Evolutionary conservation across 2,888 invertebrate species (phyloP).

Genomic region (Acronicta alni): DNA sequence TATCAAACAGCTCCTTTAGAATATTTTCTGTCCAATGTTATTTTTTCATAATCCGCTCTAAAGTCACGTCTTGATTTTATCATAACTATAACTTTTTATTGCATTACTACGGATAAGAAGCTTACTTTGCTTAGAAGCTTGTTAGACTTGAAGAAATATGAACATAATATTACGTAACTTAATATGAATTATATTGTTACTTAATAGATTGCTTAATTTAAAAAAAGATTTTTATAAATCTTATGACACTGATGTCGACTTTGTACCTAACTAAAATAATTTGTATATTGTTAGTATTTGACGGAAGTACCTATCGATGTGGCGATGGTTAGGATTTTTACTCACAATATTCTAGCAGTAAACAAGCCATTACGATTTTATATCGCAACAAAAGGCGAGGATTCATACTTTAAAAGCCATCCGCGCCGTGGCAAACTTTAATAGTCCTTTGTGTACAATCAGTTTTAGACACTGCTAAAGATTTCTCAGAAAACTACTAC

Average conservation of each 20-base stretch:
- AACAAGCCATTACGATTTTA: constrained; percentile 53
- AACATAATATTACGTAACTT: not conserved
- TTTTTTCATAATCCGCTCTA: constrained; percentile 3
- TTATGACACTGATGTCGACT: too few species aligned
- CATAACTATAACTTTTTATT: constrained; percentile 50
- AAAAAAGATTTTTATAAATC: too few species aligned
- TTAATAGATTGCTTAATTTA: too few species aligned
- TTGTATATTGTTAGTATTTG: too few species aligned
- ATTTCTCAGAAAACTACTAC: constrained; percentile 51
- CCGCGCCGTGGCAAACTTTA: constrained; percentile 64
- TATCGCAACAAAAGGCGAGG: constrained; percentile 31
- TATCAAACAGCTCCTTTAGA: not conserved
- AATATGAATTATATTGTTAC: too few species aligned
- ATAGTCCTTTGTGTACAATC: constrained; percentile 62
- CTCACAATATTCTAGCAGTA: constrained; percentile 34
- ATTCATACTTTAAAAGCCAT: constrained; percentile 55
- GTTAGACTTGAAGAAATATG: constrained; percentile 11
- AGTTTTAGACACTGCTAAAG: constrained; percentile 49
- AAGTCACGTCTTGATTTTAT: constrained; percentile 47
- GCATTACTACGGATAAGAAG: constrained; percentile 24
- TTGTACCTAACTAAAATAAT: too few species aligned
- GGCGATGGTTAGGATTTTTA: constrained; percentile 19
- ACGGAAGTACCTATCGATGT: not conserved
- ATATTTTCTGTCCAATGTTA: not conserved
- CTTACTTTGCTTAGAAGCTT: too few species aligned